Evolutionary conservation across 1,140 invertebrate species (phyloP), one percentile per base, ranked within the genome.

Genomic region (Apis cerana): DNA sequence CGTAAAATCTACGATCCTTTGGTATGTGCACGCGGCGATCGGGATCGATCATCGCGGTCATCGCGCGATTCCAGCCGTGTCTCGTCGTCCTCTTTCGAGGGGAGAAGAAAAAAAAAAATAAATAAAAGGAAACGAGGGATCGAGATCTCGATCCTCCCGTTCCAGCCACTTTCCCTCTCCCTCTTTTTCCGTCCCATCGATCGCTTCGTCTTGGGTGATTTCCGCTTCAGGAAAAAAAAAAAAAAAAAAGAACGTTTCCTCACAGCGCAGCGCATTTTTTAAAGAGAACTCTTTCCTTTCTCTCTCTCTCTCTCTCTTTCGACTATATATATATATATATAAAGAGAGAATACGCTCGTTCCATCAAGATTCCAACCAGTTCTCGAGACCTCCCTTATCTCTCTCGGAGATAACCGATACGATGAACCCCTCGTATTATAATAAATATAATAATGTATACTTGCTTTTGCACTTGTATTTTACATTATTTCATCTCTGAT

Each of bases 371-470:
- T 9, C 15, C 64, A 61, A 75, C 19, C 9, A n/a, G 21, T n/a
- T 48, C 43, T 48, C 65, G 11, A 48, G 33, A 48, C 43, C 21
- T 9, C 12, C 5, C 9, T 19, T 11, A 0, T 23, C 27, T 11
- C 13, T 52, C 54, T 17, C 64, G 67, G 75, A 71, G 33, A 43
- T 43, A 71, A 68, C 67, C 75, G 75, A 78, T 68, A 77, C 75
- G 75, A 71, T 64, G 75, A 71, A 82, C 75, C 61, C 4, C 74
- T 78, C 84, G 80, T 75, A 90, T 87, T 92, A 93, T 93, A 93
- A 92, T 93, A 94, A 93, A 92, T 92, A 94, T 93, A 94, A 93
- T 93, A 92, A 91, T 93, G 89, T 91, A 92, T 92, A 92, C 90
- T 88, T 91, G 91, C 89, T 91, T 91, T 93, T 93, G 91, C 92